Evolutionary conservation across 2,888 invertebrate species (phyloP).

Genomic region (Plagodis dolabraria): DNA sequence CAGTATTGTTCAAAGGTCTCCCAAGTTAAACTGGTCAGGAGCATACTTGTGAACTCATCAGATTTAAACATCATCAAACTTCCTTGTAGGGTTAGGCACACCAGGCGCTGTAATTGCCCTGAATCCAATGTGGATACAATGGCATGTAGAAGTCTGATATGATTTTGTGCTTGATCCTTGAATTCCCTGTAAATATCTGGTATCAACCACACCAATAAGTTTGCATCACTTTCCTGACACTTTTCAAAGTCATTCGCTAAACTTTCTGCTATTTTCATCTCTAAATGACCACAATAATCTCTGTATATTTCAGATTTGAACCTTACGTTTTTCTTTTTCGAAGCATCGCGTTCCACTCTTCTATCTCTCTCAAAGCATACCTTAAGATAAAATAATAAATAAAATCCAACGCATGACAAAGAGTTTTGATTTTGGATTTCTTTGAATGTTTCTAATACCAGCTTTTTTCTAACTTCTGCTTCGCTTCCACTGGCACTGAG

Average conservation of each 20-base stretch:
- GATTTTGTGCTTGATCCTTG: constrained; percentile 93
- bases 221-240: constrained; percentile 95
- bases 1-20: constrained; percentile 99
- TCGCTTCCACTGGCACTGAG: constrained; percentile 87
- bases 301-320: constrained; percentile 95
- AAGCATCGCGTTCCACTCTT: constrained; percentile 75
- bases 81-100: constrained; percentile 96
- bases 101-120: constrained; percentile 94
- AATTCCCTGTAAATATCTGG: constrained; percentile 97
- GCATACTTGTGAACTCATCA: constrained; percentile 89
- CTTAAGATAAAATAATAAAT: constrained; percentile 95
- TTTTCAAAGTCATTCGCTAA: constrained; percentile 93
- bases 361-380: constrained; percentile 86
- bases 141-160: constrained; percentile 93
- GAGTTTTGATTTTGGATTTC: constrained; percentile 89
- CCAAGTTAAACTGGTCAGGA: constrained; percentile 95
- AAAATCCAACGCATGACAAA: constrained; percentile 92
- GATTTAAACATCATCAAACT: constrained; percentile 92
- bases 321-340: constrained; percentile 84
- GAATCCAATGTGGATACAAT: constrained; percentile 97
- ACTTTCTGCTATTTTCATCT: constrained; percentile 89
- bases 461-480: constrained; percentile 91
- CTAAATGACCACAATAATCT: constrained; percentile 93
- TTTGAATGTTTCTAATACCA: constrained; percentile 91
- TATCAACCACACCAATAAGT: constrained; percentile 95